Percentiles rank a stretch among this genome's conserved stretches.
Evolutionary conservation across 2,113 vertebrate genomes (phyloP).

Genomic region (Clarias magur): DNA sequence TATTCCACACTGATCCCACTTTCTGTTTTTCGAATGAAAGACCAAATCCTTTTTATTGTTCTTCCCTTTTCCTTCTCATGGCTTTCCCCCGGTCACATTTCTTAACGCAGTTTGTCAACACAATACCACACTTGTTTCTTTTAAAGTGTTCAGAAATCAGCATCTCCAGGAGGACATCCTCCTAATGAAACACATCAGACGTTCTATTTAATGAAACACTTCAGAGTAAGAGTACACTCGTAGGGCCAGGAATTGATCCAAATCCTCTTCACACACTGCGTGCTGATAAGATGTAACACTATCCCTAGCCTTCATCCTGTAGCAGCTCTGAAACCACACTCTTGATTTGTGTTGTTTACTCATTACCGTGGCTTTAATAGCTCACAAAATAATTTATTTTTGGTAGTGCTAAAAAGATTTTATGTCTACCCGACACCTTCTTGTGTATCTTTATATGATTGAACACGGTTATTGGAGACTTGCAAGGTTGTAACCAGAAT

Average conservation of each 20-base stretch:
- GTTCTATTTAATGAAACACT: conserved; percentile 17
- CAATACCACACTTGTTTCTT: neutral
- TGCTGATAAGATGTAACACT: conserved; percentile 13
- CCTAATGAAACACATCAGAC: conserved; percentile 8
- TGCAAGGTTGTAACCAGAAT: neutral
- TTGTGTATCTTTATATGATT: neutral
- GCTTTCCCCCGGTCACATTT: neutral
- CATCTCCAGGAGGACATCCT: conserved; percentile 12
- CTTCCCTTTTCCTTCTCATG: neutral
- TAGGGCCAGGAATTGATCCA: conserved; percentile 15
- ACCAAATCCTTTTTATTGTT: neutral
- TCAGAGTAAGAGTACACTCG: neutral
- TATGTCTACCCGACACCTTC: neutral
- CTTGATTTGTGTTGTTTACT: neutral
- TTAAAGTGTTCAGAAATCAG: neutral
- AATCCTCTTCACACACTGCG: neutral
- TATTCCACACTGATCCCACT: conserved; percentile 1
- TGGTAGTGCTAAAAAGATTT: neutral
- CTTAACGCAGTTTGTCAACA: neutral
- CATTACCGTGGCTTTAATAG: neutral
- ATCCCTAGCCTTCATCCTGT: neutral
- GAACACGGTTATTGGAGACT: neutral
- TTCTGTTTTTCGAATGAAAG: neutral
- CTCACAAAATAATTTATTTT: neutral
- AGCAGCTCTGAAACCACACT: neutral